phyloP scores from a whole-genome alignment of 2,797 vertebrate species.

The Lacerta viridis region DNA sequence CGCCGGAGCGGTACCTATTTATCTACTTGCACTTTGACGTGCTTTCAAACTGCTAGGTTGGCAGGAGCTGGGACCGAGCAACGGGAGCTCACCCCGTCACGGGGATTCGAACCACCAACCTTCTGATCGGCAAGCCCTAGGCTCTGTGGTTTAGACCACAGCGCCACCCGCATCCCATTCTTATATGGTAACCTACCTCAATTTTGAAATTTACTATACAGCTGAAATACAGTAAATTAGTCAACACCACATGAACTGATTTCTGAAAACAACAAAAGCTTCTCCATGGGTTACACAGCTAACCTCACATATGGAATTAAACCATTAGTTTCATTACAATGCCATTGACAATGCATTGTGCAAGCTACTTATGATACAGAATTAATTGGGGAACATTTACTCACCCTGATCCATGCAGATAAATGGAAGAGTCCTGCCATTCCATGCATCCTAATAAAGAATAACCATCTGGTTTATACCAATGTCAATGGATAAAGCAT shows the following conservation, averaged over 20 bases:
- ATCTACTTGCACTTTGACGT: too few relatives aligned
- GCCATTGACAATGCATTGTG: not conserved
- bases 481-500: not conserved
- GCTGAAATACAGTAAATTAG: not conserved
- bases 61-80: too few relatives aligned
- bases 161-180: too few relatives aligned
- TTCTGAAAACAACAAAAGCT: not conserved
- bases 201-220: not conserved
- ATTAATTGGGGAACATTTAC: constrained; percentile 47
- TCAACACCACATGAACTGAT: not conserved
- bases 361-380: not conserved
- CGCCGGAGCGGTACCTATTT: too few relatives aligned
- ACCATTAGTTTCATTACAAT: not conserved
- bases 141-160: too few relatives aligned
- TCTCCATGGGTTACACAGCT: not conserved
- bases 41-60: too few relatives aligned
- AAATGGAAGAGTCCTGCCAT: constrained; percentile 86
- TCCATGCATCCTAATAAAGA: constrained; percentile 82
- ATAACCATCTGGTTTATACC: constrained; percentile 17
- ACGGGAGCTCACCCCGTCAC: too few relatives aligned
- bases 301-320: too few relatives aligned
- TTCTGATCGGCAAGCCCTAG: too few relatives aligned
- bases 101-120: too few relatives aligned
- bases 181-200: not conserved
- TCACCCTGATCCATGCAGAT: constrained; percentile 85